These are phyloP conservation scores for Ophraella communa DNA, from an alignment of 2,888 invertebrate genomes.

Conservation along the genomic window DNA sequence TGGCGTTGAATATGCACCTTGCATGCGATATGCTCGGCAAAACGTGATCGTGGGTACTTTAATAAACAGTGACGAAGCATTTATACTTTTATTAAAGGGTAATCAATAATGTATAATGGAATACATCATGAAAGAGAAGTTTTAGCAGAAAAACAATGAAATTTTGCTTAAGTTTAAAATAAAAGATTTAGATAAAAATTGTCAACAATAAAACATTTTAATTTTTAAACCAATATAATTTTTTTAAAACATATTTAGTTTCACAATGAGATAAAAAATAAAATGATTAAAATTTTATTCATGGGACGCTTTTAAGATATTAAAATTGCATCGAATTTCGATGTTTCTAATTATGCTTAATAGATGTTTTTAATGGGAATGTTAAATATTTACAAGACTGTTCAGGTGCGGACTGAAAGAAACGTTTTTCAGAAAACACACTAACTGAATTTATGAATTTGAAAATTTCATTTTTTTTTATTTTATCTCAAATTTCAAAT, in stretches of 20 bases:
- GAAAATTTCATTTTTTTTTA: too few relatives aligned
- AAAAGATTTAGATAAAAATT: too few relatives aligned
- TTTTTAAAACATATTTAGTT: too few relatives aligned
- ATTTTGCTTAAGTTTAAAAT: too few relatives aligned
- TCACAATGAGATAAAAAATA: slow-evolving; percentile 48
- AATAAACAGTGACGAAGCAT: neutral
- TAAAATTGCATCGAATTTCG: slow-evolving; percentile 56
- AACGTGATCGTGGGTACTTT: slow-evolving; percentile 19
- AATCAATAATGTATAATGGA: too few relatives aligned
- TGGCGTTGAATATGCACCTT: slow-evolving; percentile 24
- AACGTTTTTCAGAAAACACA: neutral
- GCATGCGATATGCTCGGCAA: slow-evolving; percentile 29
- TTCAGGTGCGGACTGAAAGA: neutral
- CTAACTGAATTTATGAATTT: too few relatives aligned
- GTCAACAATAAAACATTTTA: too few relatives aligned
- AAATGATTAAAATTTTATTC: slow-evolving; percentile 48
- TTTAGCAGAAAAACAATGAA: neutral
- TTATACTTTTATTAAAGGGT: neutral
- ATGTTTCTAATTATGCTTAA: slow-evolving; percentile 55
- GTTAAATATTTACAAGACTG: slow-evolving; percentile 45
- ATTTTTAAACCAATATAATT: too few relatives aligned
- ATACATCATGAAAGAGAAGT: neutral
- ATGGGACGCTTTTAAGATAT: slow-evolving; percentile 54
- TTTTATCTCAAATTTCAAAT: too few relatives aligned
- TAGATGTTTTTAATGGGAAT: slow-evolving; percentile 48